phyloP scores from a whole-genome alignment of 2,888 invertebrate genomes.

The Netelia melanura region DNA sequence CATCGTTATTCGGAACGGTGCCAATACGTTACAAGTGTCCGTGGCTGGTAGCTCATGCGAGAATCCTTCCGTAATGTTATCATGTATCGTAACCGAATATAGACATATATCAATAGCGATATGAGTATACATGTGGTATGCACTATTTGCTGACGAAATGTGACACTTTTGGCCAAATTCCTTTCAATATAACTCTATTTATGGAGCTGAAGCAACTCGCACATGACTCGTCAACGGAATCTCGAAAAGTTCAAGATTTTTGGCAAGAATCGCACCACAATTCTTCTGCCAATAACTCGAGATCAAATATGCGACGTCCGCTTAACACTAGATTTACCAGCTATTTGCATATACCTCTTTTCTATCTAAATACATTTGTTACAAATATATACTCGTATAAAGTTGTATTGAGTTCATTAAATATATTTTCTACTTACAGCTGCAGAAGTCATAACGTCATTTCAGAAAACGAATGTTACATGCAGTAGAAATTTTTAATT shows the following conservation, averaged over 20 bases:
- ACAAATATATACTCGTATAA: too few relatives aligned
- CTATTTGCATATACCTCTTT: too few relatives aligned
- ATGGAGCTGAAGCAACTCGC: too few relatives aligned
- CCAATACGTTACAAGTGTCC: constrained; percentile 63
- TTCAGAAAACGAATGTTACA: too few relatives aligned
- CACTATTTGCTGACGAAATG: constrained; percentile 34
- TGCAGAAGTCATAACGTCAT: too few relatives aligned
- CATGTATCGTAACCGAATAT: constrained; percentile 32
- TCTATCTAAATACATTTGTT: too few relatives aligned
- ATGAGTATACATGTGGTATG: constrained; percentile 9
- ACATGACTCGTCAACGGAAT: constrained; percentile 18
- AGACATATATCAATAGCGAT: constrained; percentile 41
- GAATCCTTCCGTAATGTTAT: constrained; percentile 29
- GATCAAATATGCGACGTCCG: constrained; percentile 31
- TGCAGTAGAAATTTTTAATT: too few relatives aligned
- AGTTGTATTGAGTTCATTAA: too few relatives aligned
- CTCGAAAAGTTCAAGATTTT: constrained; percentile 13
- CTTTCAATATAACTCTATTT: constrained; percentile 10
- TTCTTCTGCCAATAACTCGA: constrained; percentile 34
- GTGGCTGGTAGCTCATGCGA: constrained; percentile 39
- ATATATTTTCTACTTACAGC: too few relatives aligned
- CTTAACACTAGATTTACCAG: neutral
- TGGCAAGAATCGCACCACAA: constrained; percentile 32
- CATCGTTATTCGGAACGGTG: neutral
- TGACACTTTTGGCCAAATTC: constrained; percentile 21